Percentiles rank a stretch among this genome's conserved stretches.
Conservation (phyloP, 2,888 invertebrate genomes). For the Galerucella calmariensis region DNA sequence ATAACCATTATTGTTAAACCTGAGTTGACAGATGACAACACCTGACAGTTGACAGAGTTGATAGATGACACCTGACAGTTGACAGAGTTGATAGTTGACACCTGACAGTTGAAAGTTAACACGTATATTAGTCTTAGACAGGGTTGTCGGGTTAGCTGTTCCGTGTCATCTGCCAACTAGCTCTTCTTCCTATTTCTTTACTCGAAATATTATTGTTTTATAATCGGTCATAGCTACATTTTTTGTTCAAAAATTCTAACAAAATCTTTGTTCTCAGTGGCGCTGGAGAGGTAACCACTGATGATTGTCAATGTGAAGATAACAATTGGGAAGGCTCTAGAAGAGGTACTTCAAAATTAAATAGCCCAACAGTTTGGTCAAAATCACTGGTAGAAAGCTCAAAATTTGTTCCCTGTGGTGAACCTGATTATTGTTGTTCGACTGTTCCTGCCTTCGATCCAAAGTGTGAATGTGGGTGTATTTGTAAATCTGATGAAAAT, state of each 20-base stretch:
- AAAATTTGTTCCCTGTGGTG: background rate
- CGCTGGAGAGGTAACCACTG: background rate
- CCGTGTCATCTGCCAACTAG: no score
- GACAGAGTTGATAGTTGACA: no score
- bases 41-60: no score
- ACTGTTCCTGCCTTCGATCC: background rate
- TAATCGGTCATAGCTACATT: background rate
- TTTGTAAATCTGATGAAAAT: background rate
- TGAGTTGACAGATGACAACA: no score
- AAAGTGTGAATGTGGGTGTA: background rate
- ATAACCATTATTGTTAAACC: no score
- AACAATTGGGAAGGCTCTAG: background rate
- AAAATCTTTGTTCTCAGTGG: background rate
- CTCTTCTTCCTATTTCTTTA: no score
- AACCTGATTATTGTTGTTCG: background rate
- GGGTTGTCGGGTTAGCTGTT: no score
- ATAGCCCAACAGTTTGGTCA: background rate
- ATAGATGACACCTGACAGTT: no score
- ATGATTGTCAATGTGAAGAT: background rate
- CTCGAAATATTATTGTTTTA: no score
- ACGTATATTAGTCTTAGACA: no score
- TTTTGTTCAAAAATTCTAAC: background rate
- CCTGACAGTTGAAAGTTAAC: no score
- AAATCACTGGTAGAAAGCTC: background rate
- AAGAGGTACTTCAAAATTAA: conserved; percentile 3